Conservation (phyloP, 2,888 invertebrate species). For the Nudaria mundana region DNA sequence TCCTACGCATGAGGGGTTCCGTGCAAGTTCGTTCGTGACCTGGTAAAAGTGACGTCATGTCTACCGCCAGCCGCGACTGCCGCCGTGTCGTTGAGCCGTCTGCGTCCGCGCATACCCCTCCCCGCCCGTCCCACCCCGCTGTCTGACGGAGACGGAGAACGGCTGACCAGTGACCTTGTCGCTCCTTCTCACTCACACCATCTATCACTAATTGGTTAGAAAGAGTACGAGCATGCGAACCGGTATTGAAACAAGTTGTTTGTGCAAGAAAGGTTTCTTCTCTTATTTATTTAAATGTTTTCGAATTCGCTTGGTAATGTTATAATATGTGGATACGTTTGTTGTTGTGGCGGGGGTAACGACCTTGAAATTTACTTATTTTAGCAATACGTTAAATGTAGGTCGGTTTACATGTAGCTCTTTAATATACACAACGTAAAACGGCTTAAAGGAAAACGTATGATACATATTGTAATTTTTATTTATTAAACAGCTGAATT, state of each 20-base stretch:
- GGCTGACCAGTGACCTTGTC: slow-evolving; percentile 79
- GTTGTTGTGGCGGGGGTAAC: slow-evolving; percentile 63
- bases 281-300: slow-evolving; percentile 73
- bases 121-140: slow-evolving; percentile 58
- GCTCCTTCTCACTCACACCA: slow-evolving; percentile 53
- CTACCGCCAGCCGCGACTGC: slow-evolving; percentile 48
- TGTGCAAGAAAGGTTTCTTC: slow-evolving; percentile 72
- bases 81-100: slow-evolving; percentile 64
- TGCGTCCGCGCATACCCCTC: slow-evolving; percentile 74
- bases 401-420: slow-evolving; percentile 33
- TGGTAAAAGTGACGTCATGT: slow-evolving; percentile 67
- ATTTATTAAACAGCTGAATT: too few relatives aligned
- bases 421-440: slow-evolving; percentile 11
- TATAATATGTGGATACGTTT: slow-evolving; percentile 56
- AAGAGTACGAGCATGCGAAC: slow-evolving; percentile 46
- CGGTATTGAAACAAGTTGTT: slow-evolving; percentile 66
- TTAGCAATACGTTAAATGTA: slow-evolving; percentile 50
- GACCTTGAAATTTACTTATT: slow-evolving; percentile 60
- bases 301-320: slow-evolving; percentile 69
- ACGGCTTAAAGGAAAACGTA: too few relatives aligned
- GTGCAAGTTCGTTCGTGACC: slow-evolving; percentile 58
- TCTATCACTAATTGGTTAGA: slow-evolving; percentile 38
- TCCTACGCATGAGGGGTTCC: slow-evolving; percentile 69
- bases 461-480: too few relatives aligned
- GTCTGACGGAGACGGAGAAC: slow-evolving; percentile 72